Conservation (phyloP, 2,888 invertebrate genomes). For the Agrotis segetum region DNA sequence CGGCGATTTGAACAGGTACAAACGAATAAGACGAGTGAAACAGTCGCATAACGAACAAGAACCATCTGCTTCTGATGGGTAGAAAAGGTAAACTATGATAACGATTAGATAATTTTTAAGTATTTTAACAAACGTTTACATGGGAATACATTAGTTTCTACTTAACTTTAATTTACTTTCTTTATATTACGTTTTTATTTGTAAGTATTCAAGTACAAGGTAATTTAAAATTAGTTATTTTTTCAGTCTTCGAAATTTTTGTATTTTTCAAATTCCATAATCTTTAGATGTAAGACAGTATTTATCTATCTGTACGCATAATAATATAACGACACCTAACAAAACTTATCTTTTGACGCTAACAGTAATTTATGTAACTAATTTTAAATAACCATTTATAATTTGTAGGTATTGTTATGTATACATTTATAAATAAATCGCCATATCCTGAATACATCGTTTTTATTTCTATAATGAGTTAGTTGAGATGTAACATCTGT, state of each 20-base stretch:
- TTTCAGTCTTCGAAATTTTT: slow-evolving; percentile 23
- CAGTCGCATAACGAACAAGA: slow-evolving; percentile 65
- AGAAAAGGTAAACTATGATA: slow-evolving; percentile 36
- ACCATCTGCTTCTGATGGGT: slow-evolving; percentile 49
- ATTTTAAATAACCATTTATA: slow-evolving; percentile 59
- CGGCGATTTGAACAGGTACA: slow-evolving; percentile 80
- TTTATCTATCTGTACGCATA: background rate
- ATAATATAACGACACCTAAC: slow-evolving; percentile 2
- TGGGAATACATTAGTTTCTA: slow-evolving; percentile 62
- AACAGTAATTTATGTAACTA: slow-evolving; percentile 37
- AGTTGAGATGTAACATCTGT: no score
- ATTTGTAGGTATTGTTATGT: slow-evolving; percentile 55
- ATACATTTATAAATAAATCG: slow-evolving; percentile 54
- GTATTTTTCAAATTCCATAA: background rate
- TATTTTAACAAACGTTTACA: slow-evolving; percentile 63
- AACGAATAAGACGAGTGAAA: slow-evolving; percentile 84
- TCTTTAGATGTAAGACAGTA: slow-evolving; percentile 13
- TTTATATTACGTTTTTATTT: slow-evolving; percentile 66
- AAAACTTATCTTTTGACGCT: background rate
- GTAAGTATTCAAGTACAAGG: slow-evolving; percentile 75
- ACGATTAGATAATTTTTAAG: slow-evolving; percentile 60
- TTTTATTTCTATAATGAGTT: background rate
- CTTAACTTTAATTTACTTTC: slow-evolving; percentile 62
- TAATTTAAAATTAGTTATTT: slow-evolving; percentile 58
- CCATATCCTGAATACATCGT: slow-evolving; percentile 3